Evolutionary conservation across 2,888 invertebrate species (phyloP).

Genomic region (Crepidodera aurea): DNA sequence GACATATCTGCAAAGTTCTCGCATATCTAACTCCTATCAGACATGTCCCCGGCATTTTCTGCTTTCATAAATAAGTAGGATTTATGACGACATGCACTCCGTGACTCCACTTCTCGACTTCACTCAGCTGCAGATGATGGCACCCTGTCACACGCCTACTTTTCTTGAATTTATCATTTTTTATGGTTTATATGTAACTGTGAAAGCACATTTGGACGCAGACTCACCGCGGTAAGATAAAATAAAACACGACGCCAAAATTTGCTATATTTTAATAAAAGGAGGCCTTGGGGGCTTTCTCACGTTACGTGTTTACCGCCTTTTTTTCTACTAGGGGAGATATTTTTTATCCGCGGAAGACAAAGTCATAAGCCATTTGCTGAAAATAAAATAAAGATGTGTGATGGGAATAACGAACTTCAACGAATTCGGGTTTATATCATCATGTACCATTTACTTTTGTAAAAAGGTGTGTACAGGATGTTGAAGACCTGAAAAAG

Average conservation of each 20-base stretch:
- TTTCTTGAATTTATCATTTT: slow-evolving; percentile 52
- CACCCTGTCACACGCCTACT: slow-evolving; percentile 55
- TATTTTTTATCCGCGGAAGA: slow-evolving; percentile 13
- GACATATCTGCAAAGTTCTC: slow-evolving; percentile 47
- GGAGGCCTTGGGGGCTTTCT: slow-evolving; percentile 10
- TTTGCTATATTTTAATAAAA: slow-evolving; percentile 20
- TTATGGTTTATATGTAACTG: slow-evolving; percentile 38
- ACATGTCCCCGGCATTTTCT: slow-evolving; percentile 55
- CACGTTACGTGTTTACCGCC: slow-evolving; percentile 18
- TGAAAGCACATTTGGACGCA: slow-evolving; percentile 27
- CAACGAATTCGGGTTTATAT: slow-evolving; percentile 1
- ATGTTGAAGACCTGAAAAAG: too few species aligned
- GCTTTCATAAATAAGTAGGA: slow-evolving; percentile 61
- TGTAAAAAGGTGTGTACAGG: too few species aligned
- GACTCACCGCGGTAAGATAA: slow-evolving; percentile 10
- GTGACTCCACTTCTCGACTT: slow-evolving; percentile 56
- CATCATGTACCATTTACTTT: too few species aligned
- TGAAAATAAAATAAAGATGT: slow-evolving; percentile 13
- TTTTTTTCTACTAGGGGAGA: slow-evolving; percentile 8
- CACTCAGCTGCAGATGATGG: slow-evolving; percentile 55
- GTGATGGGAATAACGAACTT: slow-evolving; percentile 2
- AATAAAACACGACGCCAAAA: slow-evolving; percentile 6
- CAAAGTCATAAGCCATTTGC: slow-evolving; percentile 16
- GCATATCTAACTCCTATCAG: slow-evolving; percentile 51
- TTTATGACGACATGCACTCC: slow-evolving; percentile 61